phyloP scores from a whole-genome alignment of 2,888 invertebrate genomes.

The Pharmacophagus antenor region DNA sequence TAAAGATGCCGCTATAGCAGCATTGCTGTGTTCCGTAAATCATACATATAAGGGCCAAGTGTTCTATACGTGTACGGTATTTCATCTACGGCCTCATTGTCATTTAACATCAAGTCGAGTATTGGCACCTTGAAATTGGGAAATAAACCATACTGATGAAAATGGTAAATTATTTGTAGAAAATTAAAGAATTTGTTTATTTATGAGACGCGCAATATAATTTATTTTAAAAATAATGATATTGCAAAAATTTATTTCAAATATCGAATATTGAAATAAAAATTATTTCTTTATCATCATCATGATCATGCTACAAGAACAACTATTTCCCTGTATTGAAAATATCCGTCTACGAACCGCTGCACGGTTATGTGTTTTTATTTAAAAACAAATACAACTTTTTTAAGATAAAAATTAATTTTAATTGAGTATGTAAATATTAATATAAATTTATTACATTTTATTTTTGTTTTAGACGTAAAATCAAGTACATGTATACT shows the following conservation, averaged over 20 bases:
- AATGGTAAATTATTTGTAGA: background rate
- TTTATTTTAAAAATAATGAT: background rate
- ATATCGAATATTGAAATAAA: background rate
- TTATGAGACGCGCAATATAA: background rate
- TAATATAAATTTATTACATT: background rate
- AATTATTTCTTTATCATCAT: background rate
- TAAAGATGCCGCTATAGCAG: too few species aligned
- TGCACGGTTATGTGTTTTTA: background rate
- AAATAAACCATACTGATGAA: too few species aligned
- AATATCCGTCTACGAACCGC: background rate
- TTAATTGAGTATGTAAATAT: background rate
- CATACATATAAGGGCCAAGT: too few species aligned
- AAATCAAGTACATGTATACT: background rate
- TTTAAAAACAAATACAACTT: background rate
- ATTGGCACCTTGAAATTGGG: too few species aligned
- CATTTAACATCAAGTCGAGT: too few species aligned
- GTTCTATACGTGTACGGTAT: too few species aligned
- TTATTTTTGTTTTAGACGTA: background rate
- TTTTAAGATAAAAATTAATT: background rate
- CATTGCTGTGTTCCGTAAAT: too few species aligned
- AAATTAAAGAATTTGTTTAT: background rate
- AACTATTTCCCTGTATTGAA: background rate
- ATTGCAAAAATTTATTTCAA: background rate
- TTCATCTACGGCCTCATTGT: too few species aligned
- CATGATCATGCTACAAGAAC: conserved; percentile 1